Base-by-base conservation (phyloP, 2,888 invertebrate species). In the Parasteatoda lunata region DNA sequence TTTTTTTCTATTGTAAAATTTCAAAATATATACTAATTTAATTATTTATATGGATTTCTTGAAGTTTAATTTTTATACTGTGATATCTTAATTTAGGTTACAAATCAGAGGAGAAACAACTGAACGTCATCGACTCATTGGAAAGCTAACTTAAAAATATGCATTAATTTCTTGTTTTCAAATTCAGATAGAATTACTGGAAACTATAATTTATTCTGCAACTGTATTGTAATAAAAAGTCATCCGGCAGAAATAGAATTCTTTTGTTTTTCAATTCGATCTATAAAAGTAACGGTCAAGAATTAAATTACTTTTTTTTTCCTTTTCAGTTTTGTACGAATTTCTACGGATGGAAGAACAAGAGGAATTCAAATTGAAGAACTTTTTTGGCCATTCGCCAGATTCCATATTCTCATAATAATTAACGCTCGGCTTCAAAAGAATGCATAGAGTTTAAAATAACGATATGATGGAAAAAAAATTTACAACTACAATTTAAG, bases 381-480 rank as follows among this genome's bases (percentile, higher is more conserved):
- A 72, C 49, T 80, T 73, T 52, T 70, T 64, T 84, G 84, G 84
- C 78, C 5, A 54, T 2, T 9, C 66, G 85, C 85, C 85, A 86
- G 70, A 13, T 11, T 76, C 65, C 73, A 15, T 30, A 59, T 70
- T 71, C 80, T 71, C 71, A 86, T 86, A 86, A 86, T 86, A 86
- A 86, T 86, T 86, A 86, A 86, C 85, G 71, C 66, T 71, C 80
- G 72, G 80, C 71, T 86, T 65, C 71, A 77, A 86, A 86, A 86
- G 85, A 86, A 86, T 86, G 80, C 51, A n/a, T 15, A 66, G 72
- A 65, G 11, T 59, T 59, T 59, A 48, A 69, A 69, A 9, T 51
- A 77, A 77, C 66, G 51, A 77, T 69, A n/a, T 75, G n/a, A 59
- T 13, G 4, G 59, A n/a, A 59, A 59, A 59, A 13, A 59, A 59